Conservation (phyloP, 2,797 vertebrate genomes). For the Oceanodroma leucorhoa region DNA sequence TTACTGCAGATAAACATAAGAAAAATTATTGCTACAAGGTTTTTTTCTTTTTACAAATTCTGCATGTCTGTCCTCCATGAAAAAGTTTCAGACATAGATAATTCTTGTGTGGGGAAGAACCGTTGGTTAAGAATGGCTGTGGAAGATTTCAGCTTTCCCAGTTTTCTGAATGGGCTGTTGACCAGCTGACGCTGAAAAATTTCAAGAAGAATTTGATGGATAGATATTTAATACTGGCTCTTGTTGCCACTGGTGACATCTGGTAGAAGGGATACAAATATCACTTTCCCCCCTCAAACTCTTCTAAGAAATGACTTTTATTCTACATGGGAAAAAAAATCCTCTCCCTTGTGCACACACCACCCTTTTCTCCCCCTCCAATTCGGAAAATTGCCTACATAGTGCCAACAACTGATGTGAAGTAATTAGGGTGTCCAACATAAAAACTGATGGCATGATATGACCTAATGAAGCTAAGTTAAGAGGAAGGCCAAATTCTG, state of each 20-base stretch:
- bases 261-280: constrained; percentile 38
- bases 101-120: not conserved
- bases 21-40: not conserved
- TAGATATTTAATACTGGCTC: constrained; percentile 39
- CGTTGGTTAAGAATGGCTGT: not conserved
- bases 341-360: not conserved
- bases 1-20: not conserved
- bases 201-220: constrained; percentile 26
- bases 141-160: not conserved
- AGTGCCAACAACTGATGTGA: constrained; percentile 58
- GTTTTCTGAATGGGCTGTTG: constrained; percentile 28
- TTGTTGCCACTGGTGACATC: constrained; percentile 39
- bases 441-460: constrained; percentile 35
- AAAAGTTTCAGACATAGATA: not conserved
- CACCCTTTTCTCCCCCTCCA: not conserved
- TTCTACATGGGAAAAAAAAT: not conserved
- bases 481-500: constrained; percentile 61
- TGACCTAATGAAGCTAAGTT: constrained; percentile 64
- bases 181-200: constrained; percentile 41
- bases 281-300: not conserved
- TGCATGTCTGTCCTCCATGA: not conserved
- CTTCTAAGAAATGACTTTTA: not conserved
- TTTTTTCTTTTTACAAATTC: not conserved
- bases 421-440: not conserved
- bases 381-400: constrained; percentile 38